A percentile compares a stretch with the other conserved stretches of the same genome.
Conservation (phyloP, 64 coral and sea anemone species). For the Dendronephthya gigantea region DNA sequence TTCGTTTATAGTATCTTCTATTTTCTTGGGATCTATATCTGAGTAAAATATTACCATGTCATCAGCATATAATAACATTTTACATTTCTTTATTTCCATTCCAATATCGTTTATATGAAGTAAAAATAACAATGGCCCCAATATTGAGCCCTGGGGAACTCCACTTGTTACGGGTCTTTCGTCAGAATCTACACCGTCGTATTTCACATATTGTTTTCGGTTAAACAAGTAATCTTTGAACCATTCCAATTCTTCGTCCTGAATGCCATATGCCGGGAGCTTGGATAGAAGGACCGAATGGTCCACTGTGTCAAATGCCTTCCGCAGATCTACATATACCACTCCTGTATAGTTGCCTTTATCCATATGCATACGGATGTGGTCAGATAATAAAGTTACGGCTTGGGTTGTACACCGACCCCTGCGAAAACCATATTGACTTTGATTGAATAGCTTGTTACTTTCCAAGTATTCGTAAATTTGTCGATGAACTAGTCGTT, state of each 20-base stretch:
- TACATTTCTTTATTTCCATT: neutral
- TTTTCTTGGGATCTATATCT: no score
- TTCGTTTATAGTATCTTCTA: no score
- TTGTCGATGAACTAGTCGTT: neutral
- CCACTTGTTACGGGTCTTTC: neutral
- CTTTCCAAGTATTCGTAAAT: neutral
- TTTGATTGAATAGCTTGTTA: neutral
- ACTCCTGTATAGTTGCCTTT: slow-evolving; percentile 8
- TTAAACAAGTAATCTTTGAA: neutral
- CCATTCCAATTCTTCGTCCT: neutral
- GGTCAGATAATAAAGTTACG: no score
- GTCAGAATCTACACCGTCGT: neutral
- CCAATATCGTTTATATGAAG: neutral
- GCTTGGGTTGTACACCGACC: neutral
- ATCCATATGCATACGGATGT: neutral
- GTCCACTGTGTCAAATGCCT: no score
- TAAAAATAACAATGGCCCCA: slow-evolving; percentile 3
- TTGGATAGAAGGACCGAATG: no score
- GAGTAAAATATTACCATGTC: neutral
- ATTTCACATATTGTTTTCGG: slow-evolving; percentile 18
- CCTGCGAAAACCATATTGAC: slow-evolving; percentile 4
- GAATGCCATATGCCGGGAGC: slow-evolving; percentile 11
- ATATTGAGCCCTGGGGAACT: slow-evolving; percentile 1
- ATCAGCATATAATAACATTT: neutral
- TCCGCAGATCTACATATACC: slow-evolving; percentile 1